Conservation (phyloP, 2,888 invertebrate species). For the Alentia gelatinosa region DNA sequence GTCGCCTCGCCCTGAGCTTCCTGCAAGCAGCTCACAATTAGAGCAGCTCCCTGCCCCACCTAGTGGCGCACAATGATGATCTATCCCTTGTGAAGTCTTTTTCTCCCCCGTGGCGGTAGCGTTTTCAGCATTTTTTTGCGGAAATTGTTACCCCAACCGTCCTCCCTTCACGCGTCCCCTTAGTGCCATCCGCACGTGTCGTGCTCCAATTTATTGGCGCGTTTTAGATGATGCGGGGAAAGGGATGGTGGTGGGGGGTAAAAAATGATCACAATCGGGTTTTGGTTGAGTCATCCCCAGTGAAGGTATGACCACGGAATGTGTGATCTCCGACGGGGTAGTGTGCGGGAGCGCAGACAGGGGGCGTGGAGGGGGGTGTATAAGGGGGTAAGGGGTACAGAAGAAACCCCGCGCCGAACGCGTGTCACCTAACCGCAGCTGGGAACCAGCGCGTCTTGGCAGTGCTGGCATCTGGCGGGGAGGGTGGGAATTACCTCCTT, state of each 20-base stretch:
- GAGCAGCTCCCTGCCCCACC: background rate
- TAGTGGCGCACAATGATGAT: constrained; percentile 30
- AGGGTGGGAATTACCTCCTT: background rate
- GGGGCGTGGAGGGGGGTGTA: background rate
- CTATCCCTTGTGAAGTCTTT: constrained; percentile 42
- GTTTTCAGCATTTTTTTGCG: background rate
- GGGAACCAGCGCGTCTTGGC: background rate
- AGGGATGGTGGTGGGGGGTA: background rate
- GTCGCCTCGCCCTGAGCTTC: background rate
- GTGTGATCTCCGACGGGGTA: background rate
- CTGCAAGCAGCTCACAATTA: no score
- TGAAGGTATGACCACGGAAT: constrained; percentile 6
- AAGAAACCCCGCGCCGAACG: background rate
- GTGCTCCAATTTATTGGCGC: constrained; percentile 32
- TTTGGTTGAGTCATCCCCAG: constrained; percentile 32
- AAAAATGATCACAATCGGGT: background rate
- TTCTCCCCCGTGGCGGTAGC: background rate
- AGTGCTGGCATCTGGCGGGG: background rate
- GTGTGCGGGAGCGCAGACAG: background rate
- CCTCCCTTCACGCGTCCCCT: background rate
- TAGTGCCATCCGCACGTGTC: background rate
- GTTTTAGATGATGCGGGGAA: background rate
- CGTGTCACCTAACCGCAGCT: background rate
- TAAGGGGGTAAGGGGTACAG: background rate
- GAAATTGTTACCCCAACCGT: background rate